phyloP scores from a whole-genome alignment of 1,140 invertebrate species.

The Orussus abietinus region DNA sequence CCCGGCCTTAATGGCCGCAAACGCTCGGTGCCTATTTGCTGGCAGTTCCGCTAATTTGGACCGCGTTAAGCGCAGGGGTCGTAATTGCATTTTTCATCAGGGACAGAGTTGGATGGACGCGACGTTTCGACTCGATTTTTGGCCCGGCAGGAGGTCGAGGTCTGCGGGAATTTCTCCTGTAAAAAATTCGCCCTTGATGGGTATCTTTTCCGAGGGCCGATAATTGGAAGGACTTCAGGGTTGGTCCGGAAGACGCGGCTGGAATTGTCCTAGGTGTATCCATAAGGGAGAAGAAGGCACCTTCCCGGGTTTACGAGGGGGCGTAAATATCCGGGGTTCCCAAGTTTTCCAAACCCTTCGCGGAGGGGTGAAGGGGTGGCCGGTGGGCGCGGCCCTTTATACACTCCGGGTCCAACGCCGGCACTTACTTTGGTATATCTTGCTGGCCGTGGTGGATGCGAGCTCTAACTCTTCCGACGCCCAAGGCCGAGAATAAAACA shows the following conservation, averaged over 20 bases:
- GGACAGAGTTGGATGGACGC: constrained; percentile 19
- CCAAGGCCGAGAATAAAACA: constrained; percentile 38
- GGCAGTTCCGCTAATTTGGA: no score
- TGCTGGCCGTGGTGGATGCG: constrained; percentile 25
- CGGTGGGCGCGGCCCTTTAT: constrained; percentile 44
- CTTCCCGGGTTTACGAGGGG: constrained; percentile 31
- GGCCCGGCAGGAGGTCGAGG: constrained; percentile 1
- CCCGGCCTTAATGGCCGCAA: no score
- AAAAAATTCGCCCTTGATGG: constrained; percentile 1
- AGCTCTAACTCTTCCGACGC: constrained; percentile 34
- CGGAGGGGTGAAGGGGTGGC: constrained; percentile 21
- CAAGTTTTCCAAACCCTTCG: constrained; percentile 38
- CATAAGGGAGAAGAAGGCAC: constrained; percentile 27
- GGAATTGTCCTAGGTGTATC: no score
- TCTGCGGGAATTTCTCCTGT: constrained; percentile 11
- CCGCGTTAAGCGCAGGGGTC: no score
- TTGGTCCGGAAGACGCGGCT: no score
- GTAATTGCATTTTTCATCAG: no score
- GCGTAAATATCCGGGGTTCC: constrained; percentile 37
- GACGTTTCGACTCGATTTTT: constrained; percentile 14
- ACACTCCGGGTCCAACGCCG: constrained; percentile 34
- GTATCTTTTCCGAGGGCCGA: constrained; percentile 5
- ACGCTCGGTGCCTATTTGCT: no score
- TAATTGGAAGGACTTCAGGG: no score
- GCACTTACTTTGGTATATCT: constrained; percentile 36